A percentile compares a stretch with the other conserved stretches of the same genome.
phyloP scores from a whole-genome alignment of 1,140 invertebrate species.

The Drosophila kikkawai region DNA sequence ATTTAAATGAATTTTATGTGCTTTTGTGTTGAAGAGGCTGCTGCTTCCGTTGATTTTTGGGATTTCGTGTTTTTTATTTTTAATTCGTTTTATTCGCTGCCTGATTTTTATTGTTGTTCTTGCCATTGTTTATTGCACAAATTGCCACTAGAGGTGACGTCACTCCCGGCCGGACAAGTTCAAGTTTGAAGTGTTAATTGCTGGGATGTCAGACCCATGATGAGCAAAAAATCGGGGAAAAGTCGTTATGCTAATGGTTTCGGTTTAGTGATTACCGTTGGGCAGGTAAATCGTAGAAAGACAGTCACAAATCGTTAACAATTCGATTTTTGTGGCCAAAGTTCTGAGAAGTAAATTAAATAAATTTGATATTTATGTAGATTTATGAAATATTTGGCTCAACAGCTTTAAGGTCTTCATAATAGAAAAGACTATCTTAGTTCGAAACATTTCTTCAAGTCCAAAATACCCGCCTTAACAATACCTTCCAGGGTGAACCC shows the following conservation, averaged over 20 bases:
- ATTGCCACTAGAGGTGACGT: constrained; percentile 59
- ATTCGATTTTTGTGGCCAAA: neutral
- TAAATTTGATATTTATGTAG: neutral
- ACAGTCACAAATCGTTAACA: neutral
- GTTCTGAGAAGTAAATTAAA: neutral
- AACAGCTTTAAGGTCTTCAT: neutral
- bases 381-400: neutral
- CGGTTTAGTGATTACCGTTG: neutral
- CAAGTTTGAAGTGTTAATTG: constrained; percentile 72
- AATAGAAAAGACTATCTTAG: no score
- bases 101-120: constrained; percentile 72
- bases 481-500: neutral
- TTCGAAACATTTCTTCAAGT: neutral
- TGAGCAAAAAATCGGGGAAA: constrained; percentile 36
- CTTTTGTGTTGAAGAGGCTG: constrained; percentile 42
- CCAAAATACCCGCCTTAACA: neutral
- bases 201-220: constrained; percentile 47
- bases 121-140: constrained; percentile 71
- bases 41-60: constrained; percentile 53
- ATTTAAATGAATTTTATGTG: constrained; percentile 51
- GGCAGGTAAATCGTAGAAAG: neutral
- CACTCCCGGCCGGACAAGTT: constrained; percentile 58
- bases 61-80: constrained; percentile 43
- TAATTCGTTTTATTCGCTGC: constrained; percentile 24
- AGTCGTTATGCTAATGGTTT: constrained; percentile 16